phyloP scores from a whole-genome alignment of 2,888 invertebrate species.

The Drosophila nr. fundita region DNA sequence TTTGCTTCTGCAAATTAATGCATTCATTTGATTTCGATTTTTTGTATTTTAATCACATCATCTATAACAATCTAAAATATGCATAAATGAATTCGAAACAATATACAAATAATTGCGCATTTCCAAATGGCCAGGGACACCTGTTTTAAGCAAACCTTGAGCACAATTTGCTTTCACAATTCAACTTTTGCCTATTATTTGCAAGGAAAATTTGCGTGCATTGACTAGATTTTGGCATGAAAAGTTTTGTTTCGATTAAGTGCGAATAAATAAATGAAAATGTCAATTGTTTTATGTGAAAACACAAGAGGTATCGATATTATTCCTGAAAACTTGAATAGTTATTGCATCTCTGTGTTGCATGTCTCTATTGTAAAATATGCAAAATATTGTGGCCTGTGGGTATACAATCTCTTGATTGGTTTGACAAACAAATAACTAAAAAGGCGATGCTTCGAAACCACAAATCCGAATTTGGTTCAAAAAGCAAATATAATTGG shows the following conservation, averaged over 20 bases:
- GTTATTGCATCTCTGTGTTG: not conserved
- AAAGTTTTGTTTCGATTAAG: slow-evolving; percentile 4
- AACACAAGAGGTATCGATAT: not conserved
- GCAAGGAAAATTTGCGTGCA: not conserved
- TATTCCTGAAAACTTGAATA: not conserved
- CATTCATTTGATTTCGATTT: slow-evolving; percentile 9
- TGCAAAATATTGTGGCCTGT: not conserved
- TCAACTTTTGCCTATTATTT: not conserved
- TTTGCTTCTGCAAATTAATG: slow-evolving; percentile 5
- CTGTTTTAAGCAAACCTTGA: not conserved
- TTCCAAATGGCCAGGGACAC: slow-evolving; percentile 1
- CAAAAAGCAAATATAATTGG: not conserved
- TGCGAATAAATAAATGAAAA: slow-evolving; percentile 1
- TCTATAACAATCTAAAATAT: slow-evolving; percentile 9
- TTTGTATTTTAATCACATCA: slow-evolving; percentile 9
- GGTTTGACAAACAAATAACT: not conserved
- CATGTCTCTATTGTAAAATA: not conserved
- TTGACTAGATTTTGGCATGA: slow-evolving; percentile 4
- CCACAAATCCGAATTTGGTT: not conserved
- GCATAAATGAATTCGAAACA: slow-evolving; percentile 4
- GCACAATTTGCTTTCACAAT: not conserved
- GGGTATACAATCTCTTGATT: not conserved
- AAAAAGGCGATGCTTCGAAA: not conserved
- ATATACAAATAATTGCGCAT: slow-evolving; percentile 2
- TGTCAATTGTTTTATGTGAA: slow-evolving; percentile 12